phyloP scores from a whole-genome alignment of 2,888 invertebrate genomes.

The Cephus sareptanus region DNA sequence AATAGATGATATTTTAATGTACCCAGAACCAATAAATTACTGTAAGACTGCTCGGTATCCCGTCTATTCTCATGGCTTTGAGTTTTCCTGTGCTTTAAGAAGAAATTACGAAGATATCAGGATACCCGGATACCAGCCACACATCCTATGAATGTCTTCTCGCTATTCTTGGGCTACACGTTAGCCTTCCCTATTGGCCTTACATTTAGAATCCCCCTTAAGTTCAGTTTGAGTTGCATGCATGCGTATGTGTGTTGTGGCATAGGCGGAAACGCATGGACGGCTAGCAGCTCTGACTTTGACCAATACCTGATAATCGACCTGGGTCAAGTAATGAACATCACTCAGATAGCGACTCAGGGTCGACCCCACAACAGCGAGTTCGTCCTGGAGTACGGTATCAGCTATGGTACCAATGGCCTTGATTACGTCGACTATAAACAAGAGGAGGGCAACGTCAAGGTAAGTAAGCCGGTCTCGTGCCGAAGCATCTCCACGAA shows the following conservation, averaged over 20 bases:
- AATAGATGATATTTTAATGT: background rate
- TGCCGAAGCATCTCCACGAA: background rate
- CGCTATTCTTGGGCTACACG: background rate
- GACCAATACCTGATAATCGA: conserved; percentile 93
- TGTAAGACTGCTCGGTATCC: background rate
- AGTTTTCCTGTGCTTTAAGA: background rate
- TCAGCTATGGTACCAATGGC: conserved; percentile 93
- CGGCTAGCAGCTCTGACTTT: conserved; percentile 90
- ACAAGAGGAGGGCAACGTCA: conserved; percentile 88
- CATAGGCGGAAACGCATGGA: conserved; percentile 92
- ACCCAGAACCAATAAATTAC: background rate
- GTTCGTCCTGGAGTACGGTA: conserved; percentile 92
- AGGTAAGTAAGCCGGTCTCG: conserved; percentile 73
- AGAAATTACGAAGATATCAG: background rate
- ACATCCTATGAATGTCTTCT: no score
- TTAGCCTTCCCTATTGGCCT: background rate
- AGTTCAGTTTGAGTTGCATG: conserved; percentile 58
- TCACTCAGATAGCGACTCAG: conserved; percentile 89
- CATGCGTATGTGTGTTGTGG: conserved; percentile 60
- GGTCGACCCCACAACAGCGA: conserved; percentile 91
- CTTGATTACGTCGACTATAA: conserved; percentile 90
- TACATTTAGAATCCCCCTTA: conserved; percentile 17
- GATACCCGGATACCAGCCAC: background rate
- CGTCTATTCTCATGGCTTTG: background rate
- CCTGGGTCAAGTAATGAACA: conserved; percentile 86